These are phyloP conservation scores for Dexiosoma caninum DNA, from an alignment of 2,888 invertebrate genomes.

Conservation along the genomic window DNA sequence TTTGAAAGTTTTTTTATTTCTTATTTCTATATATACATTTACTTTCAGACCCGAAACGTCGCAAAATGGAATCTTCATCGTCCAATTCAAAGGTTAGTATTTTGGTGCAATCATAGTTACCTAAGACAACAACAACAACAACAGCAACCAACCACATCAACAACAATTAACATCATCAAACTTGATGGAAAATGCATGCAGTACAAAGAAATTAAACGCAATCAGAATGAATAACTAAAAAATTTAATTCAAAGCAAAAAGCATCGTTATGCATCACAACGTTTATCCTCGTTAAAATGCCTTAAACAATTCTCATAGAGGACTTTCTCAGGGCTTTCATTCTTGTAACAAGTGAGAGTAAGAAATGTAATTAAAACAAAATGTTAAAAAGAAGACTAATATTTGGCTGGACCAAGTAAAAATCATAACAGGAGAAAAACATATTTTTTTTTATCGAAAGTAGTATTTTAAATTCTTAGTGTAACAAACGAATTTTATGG, in stretches of 20 bases:
- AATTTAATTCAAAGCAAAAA: constrained; percentile 17
- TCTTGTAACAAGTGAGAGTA: constrained; percentile 17
- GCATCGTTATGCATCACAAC: constrained; percentile 21
- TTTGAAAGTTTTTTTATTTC: not conserved
- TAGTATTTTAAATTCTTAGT: constrained; percentile 25
- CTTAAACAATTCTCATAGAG: not conserved
- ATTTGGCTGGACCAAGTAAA: constrained; percentile 57
- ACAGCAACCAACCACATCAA: constrained; percentile 53
- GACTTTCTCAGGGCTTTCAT: constrained; percentile 51
- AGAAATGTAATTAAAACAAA: not conserved
- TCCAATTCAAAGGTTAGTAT: constrained; percentile 91
- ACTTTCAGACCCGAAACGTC: constrained; percentile 86
- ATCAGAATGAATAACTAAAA: not conserved
- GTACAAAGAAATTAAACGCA: not conserved
- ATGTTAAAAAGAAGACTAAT: constrained; percentile 13
- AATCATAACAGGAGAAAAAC: not conserved
- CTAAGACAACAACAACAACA: constrained; percentile 69
- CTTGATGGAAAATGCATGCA: constrained; percentile 46
- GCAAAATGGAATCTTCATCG: constrained; percentile 87
- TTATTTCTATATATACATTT: not conserved
- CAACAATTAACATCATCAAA: constrained; percentile 53
- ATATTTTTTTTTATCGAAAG: not conserved
- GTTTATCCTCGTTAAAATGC: constrained; percentile 2
- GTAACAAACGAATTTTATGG: constrained; percentile 33
- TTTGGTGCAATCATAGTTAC: constrained; percentile 79